Evolutionary conservation across 1,140 invertebrate species (phyloP).

Genomic region (Brachionus rubens): DNA sequence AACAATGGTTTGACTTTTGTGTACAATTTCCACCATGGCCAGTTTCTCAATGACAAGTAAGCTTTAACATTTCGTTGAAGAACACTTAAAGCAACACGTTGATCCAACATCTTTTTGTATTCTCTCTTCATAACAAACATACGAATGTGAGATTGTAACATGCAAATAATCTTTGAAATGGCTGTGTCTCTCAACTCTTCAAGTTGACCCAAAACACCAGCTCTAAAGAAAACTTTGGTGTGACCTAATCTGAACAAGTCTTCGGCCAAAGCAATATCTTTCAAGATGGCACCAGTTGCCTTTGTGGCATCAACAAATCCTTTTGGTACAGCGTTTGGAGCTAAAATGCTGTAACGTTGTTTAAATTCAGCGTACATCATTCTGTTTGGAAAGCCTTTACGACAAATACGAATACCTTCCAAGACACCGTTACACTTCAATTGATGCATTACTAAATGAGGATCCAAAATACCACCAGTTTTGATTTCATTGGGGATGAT

Average conservation of each 20-base stretch:
- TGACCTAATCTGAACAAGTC: conserved; percentile 89
- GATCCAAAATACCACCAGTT: conserved; percentile 91
- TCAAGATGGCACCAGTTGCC: conserved; percentile 75
- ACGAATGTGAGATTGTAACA: conserved; percentile 93
- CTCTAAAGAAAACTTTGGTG: conserved; percentile 99
- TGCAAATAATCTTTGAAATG: conserved; percentile 93
- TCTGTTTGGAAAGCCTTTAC: conserved; percentile 99
- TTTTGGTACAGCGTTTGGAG: conserved; percentile 74
- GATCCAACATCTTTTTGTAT: conserved; percentile 95
- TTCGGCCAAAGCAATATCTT: conserved; percentile 71
- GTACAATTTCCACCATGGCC: conserved; percentile 99
- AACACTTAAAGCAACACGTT: conserved; percentile 92
- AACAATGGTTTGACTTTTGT: conserved; percentile 95
- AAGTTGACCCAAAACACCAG: conserved; percentile 98
- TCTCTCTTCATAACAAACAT: conserved; percentile 77
- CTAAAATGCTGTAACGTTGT: conserved; percentile 98
- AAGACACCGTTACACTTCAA: conserved; percentile 99
- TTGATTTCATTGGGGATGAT: conserved; percentile 99
- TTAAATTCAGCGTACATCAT: conserved; percentile 99
- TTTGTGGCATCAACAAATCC: conserved; percentile 75
- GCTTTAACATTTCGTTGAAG: conserved; percentile 98
- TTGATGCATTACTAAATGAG: conserved; percentile 93
- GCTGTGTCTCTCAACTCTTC: conserved; percentile 99
- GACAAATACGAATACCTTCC: conserved; percentile 99
- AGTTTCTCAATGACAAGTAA: conserved; percentile 94